Evolutionary conservation across 2,888 invertebrate genomes (phyloP), one percentile per base, ranked within the genome.

Genomic region (Nebria brevicollis): DNA sequence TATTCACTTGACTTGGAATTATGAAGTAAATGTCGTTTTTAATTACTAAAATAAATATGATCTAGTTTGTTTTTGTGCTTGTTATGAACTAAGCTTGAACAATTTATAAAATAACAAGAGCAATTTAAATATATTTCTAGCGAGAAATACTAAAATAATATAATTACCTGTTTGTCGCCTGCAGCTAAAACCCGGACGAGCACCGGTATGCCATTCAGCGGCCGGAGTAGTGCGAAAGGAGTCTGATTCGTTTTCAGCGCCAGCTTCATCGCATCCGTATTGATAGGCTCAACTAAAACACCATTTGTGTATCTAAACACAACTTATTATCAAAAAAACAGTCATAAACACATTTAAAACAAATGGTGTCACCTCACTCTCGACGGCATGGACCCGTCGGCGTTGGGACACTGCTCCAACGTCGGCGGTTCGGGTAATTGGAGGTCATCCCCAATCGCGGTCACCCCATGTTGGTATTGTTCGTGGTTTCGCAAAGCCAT

Each of bases 141-240:
- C 20, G 20, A 20, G 20, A 20, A 20, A 20, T 20, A 20, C 34
- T 34, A 34, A 34, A 34, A 34, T 34, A 34, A 34, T 2, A 5
- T 34, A 34, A 34, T 34, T 87, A 89, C 90, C 85, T 88, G 90
- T 85, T 91, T 91, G 80, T 87, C 87, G 10, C 87, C 87, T 20
- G 92, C 91, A 84, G 92, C 91, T 77, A 93, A 89, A 0, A 94
- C 93, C 85, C 94, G 93, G 13, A 95, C 94, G 73, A 95, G 88
- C 0, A 94, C 93, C 0, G 94, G 94, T 80, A 92, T 91, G 10
- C 93, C 93, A 84, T 92, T 92, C 68, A 92, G 90, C 13, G 94
- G 93, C 84, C 94, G 93, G 76, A 94, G 88, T 75, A 94, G 88
- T 0, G 94, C 94, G 85, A 94, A 95, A 0, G 94, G 94, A 0